Evolutionary conservation across 2,797 vertebrate species (phyloP).

Genomic region (Falco naumanni): DNA sequence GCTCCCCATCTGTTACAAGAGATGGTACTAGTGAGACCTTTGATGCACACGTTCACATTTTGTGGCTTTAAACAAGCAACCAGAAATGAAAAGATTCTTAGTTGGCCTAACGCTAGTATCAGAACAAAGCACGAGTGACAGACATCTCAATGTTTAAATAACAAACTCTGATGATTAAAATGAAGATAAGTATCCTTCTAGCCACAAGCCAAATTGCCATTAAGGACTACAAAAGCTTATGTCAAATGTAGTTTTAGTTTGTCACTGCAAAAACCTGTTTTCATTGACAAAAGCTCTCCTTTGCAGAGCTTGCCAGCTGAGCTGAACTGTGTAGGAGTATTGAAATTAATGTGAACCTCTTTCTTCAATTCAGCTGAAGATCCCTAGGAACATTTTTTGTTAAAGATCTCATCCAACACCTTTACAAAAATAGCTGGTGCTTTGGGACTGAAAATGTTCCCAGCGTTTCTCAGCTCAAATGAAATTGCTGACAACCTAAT

Average conservation of each 20-base stretch:
- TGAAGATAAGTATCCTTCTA: background rate
- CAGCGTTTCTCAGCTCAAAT: background rate
- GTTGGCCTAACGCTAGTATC: background rate
- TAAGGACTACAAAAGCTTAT: background rate
- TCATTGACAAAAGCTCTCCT: background rate
- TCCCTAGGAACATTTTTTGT: background rate
- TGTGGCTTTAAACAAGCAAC: background rate
- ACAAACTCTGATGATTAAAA: background rate
- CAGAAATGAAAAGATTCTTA: background rate
- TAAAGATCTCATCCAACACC: background rate
- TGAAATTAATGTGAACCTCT: background rate
- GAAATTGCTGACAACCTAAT: background rate
- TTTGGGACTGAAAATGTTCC: background rate
- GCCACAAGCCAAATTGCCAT: background rate
- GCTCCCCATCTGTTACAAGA: constrained; percentile 76
- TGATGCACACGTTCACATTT: background rate
- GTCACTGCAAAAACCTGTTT: background rate
- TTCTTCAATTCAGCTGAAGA: background rate
- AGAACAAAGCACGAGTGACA: background rate
- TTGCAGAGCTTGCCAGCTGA: background rate
- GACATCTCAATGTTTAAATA: background rate
- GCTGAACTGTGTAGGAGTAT: background rate
- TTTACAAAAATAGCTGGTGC: background rate
- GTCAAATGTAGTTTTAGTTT: background rate
- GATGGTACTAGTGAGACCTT: background rate